phyloP scores from a whole-genome alignment of 2,113 vertebrate genomes.

The Actenoides hombroni region DNA sequence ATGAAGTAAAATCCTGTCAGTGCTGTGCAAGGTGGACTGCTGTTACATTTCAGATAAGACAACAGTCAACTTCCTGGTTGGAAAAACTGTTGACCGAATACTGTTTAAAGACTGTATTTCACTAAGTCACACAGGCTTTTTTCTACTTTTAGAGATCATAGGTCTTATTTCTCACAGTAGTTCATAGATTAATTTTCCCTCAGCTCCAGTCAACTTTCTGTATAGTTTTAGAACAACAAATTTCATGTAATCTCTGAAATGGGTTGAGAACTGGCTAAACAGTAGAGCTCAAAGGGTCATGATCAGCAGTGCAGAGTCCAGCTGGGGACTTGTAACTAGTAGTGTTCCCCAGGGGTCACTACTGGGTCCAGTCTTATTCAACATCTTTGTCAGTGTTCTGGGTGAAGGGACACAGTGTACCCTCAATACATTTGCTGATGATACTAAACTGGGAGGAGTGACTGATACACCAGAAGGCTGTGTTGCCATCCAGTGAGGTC shows the following conservation, averaged over 20 bases:
- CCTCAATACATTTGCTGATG: too few species aligned
- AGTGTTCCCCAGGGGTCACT: too few species aligned
- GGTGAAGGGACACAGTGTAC: too few species aligned
- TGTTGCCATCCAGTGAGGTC: too few species aligned
- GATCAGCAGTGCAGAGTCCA: too few species aligned
- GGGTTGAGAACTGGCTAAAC: too few species aligned
- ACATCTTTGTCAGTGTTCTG: too few species aligned
- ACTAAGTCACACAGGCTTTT: accelerated
- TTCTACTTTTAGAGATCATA: neutral
- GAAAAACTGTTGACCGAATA: neutral
- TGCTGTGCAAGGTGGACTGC: neutral
- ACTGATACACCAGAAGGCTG: too few species aligned
- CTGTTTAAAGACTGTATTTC: neutral
- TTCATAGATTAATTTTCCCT: neutral
- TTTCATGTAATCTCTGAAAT: neutral
- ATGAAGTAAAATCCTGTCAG: neutral
- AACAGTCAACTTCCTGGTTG: neutral
- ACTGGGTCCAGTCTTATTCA: too few species aligned
- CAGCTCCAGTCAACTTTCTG: neutral
- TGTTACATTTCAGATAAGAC: neutral
- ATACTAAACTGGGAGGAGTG: too few species aligned
- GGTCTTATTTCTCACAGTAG: neutral
- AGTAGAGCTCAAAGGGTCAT: too few species aligned
- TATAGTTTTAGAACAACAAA: neutral
- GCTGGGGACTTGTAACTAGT: too few species aligned